These are phyloP conservation scores for Microchrysa polita DNA, from an alignment of 2,888 invertebrate species.

Conservation along the genomic window DNA sequence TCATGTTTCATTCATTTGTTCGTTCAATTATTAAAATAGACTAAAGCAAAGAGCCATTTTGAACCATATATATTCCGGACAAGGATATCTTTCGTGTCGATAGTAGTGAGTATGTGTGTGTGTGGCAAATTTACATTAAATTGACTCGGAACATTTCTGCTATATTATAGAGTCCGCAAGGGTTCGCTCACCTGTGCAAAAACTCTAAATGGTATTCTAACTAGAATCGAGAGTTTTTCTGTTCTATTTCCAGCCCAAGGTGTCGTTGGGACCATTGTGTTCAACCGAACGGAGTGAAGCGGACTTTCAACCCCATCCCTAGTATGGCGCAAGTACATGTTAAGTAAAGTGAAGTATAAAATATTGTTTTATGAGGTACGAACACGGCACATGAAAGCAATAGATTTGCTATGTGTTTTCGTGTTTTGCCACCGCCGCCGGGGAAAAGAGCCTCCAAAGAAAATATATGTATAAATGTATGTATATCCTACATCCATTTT, in stretches of 20 bases:
- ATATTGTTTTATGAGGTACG: conserved; percentile 50
- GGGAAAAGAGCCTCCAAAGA: not conserved
- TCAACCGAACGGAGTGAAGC: not conserved
- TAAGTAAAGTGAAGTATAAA: conserved; percentile 18
- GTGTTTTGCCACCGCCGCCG: too few relatives aligned
- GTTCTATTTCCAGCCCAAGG: not conserved
- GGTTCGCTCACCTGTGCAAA: not conserved
- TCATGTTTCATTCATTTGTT: conserved; percentile 44
- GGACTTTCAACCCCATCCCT: not conserved
- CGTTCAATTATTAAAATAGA: conserved; percentile 45
- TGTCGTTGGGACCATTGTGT: not conserved
- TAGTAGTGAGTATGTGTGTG: not conserved
- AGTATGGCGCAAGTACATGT: not conserved
- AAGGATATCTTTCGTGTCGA: not conserved
- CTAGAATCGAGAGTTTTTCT: not conserved
- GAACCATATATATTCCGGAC: not conserved
- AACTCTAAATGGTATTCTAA: not conserved
- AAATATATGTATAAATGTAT: not conserved
- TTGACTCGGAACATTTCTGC: conserved; percentile 3
- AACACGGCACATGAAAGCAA: conserved; percentile 48
- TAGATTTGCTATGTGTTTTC: conserved; percentile 37
- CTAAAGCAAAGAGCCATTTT: not conserved
- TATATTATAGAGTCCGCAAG: not conserved
- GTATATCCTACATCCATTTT: not conserved
- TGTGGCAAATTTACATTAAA: conserved; percentile 34